Conservation (phyloP, 2,797 vertebrate genomes). For the Falco berigora region DNA sequence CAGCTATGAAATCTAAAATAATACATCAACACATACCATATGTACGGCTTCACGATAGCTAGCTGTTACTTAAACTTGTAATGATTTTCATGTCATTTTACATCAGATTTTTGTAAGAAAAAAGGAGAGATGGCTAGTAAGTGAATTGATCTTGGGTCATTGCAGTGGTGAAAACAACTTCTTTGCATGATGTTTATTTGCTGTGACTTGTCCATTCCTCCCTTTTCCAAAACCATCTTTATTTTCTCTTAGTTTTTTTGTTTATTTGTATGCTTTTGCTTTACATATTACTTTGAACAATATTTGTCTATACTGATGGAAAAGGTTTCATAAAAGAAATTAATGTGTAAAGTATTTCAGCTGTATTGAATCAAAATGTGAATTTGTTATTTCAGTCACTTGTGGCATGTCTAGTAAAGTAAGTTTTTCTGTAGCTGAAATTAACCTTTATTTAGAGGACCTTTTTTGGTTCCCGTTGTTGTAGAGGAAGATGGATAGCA, state of each 20-base stretch:
- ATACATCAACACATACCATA: neutral
- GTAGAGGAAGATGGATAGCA: neutral
- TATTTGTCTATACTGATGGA: slow-evolving; percentile 74
- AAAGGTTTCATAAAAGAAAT: slow-evolving; percentile 62
- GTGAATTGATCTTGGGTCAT: slow-evolving; percentile 70
- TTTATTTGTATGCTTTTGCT: slow-evolving; percentile 69
- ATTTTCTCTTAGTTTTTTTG: slow-evolving; percentile 62
- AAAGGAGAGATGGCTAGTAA: slow-evolving; percentile 84
- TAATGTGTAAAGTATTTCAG: slow-evolving; percentile 17
- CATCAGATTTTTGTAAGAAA: slow-evolving; percentile 82
- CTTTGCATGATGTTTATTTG: slow-evolving; percentile 74
- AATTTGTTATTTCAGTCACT: slow-evolving; percentile 19
- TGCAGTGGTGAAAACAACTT: slow-evolving; percentile 74
- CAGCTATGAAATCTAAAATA: neutral
- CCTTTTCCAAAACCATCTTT: slow-evolving; percentile 68
- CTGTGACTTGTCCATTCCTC: slow-evolving; percentile 83
- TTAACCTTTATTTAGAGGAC: neutral
- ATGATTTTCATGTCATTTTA: slow-evolving; percentile 71
- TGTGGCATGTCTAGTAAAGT: neutral
- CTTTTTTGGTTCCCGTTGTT: neutral
- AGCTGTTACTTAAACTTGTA: slow-evolving; percentile 68
- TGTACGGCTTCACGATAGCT: slow-evolving; percentile 46
- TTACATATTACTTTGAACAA: slow-evolving; percentile 68
- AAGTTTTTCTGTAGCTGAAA: neutral
- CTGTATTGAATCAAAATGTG: slow-evolving; percentile 3